Evolutionary conservation across 2,113 vertebrate species (phyloP), one percentile per base, ranked within the genome.

Genomic region (Ceuthmochares aereus): DNA sequence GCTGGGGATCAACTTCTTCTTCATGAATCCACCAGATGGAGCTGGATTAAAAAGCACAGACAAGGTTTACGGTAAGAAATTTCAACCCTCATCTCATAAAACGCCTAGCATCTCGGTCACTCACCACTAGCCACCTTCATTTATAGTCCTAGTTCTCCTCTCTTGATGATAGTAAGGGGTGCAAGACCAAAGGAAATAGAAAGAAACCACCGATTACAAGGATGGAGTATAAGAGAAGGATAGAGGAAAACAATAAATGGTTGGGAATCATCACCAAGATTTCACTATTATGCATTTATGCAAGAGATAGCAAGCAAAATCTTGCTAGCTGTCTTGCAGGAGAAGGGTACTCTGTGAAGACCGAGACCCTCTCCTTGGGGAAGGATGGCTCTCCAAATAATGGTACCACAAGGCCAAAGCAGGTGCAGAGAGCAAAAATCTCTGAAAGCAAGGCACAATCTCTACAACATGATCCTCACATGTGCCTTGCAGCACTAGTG

Each of bases 1-100:
- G 43, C 84, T 92, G 34, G 93, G 91, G 17, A 95, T 77, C 78
- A 97, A 84, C 72, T 87, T 75, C 86, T 96, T 98, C 90, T 92
- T 97, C 0, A 2, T 12, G 29, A 47, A 77, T 37, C 79, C 85
- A 86, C 76, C 68, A 79, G 94, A 78, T 2, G 81, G 90, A 64
- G 54, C 97, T 98, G 64, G 16, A 86, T 94, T 59, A 79, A 69
- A 72, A 90, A 90, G 47, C 37, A 88, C 29, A 93, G 66, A 77
- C 6, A 80, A 49, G 22, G 36, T 75, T 84, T 59, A 7, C 56
- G 43, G 43, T 58, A 78, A 87, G 66, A 90, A 76, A 72, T 72
- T 90, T 93, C 69, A 64, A 89, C 4, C 10, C 9, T 76, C 10
- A 25, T 59, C 29, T 77, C 75, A 68, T 5, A 80, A 62, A 94